phyloP scores from a whole-genome alignment of 2,797 vertebrate genomes.

The Ciconia nigra region DNA sequence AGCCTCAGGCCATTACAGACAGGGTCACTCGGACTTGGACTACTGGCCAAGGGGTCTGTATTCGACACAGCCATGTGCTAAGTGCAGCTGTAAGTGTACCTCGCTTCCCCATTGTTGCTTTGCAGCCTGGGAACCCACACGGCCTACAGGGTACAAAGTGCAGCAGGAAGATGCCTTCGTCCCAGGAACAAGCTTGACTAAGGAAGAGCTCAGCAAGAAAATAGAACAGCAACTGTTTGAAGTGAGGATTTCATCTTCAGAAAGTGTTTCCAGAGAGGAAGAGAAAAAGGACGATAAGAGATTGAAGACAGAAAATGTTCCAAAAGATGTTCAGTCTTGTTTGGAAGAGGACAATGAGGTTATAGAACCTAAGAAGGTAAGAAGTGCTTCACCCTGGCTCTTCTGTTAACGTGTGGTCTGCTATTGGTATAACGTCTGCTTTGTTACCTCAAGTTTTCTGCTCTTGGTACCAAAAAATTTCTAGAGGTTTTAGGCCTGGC shows the following conservation, averaged over 20 bases:
- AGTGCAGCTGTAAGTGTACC: background rate
- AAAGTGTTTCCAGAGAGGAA: background rate
- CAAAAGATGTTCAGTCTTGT: background rate
- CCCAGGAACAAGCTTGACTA: background rate
- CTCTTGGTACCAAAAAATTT: background rate
- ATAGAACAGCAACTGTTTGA: constrained; percentile 5
- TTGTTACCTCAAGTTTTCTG: background rate
- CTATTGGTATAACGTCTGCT: background rate
- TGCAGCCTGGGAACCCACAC: background rate
- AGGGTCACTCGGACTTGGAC: background rate
- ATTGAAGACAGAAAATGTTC: background rate
- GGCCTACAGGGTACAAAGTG: background rate
- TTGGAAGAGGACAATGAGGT: background rate
- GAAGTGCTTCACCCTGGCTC: background rate
- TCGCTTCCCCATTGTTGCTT: background rate
- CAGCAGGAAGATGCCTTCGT: background rate
- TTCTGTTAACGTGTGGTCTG: background rate
- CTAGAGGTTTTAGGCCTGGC: background rate
- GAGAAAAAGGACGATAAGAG: background rate
- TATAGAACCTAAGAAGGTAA: constrained; percentile 35
- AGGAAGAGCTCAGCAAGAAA: constrained; percentile 13
- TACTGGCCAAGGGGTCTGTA: background rate
- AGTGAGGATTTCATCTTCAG: background rate
- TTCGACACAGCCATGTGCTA: background rate
- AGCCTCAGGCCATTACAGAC: background rate